These are phyloP conservation scores for Pelvicachromis taeniatus DNA, from an alignment of 2,113 vertebrate genomes.

Conservation along the genomic window DNA sequence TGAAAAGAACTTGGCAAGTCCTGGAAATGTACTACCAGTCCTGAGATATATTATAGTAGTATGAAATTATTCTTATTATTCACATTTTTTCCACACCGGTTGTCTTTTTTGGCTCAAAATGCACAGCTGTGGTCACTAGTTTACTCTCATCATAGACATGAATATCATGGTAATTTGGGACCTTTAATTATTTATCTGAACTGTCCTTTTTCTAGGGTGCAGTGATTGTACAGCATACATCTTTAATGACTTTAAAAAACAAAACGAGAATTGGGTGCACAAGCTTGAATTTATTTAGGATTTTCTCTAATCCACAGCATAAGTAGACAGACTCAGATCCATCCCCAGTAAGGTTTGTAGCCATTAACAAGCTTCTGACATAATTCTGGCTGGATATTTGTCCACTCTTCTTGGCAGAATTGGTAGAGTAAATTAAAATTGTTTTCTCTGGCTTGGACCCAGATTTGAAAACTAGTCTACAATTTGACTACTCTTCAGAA, in stretches of 20 bases:
- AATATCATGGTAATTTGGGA: neutral
- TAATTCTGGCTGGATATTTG: neutral
- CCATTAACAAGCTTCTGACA: neutral
- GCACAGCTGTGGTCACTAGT: neutral
- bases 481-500: no score
- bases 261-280: neutral
- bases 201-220: neutral
- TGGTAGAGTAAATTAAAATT: neutral
- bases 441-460: neutral
- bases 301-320: neutral
- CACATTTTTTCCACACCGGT: neutral
- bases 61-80: neutral
- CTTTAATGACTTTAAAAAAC: neutral
- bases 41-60: neutral
- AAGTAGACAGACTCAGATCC: neutral
- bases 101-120: neutral
- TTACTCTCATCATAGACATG: neutral
- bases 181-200: neutral
- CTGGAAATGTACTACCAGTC: neutral
- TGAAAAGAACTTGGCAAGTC: neutral
- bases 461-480: no score
- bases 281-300: neutral
- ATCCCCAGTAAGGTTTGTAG: no score
- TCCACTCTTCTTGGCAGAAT: neutral
- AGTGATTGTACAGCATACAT: neutral